A percentile compares a stretch with the other conserved stretches of the same genome.
Evolutionary conservation across 2,797 vertebrate species (phyloP).

Genomic region (Propithecus perrieri): DNA sequence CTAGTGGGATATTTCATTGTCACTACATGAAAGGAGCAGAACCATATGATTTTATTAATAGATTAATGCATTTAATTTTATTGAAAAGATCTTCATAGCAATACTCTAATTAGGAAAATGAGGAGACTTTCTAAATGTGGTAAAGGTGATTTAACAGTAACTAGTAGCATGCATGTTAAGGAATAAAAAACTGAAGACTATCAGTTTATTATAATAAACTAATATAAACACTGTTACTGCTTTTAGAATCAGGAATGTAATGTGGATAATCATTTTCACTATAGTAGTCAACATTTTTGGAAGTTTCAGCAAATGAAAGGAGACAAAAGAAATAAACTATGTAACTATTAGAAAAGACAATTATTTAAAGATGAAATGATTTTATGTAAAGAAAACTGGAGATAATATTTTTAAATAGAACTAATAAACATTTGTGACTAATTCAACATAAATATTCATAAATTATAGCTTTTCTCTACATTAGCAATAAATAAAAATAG

Average conservation of each 20-base stretch:
- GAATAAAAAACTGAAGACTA: not conserved
- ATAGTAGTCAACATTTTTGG: not conserved
- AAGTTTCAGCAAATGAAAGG: slow-evolving; percentile 17
- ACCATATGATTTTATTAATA: not conserved
- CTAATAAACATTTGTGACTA: not conserved
- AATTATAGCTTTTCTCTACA: not conserved
- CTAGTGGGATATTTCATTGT: not conserved
- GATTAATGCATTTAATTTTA: not conserved
- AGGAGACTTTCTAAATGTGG: not conserved
- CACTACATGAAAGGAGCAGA: not conserved
- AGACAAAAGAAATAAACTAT: not conserved
- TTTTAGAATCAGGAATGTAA: not conserved
- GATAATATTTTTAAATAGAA: not conserved
- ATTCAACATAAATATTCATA: not conserved
- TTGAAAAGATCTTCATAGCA: not conserved
- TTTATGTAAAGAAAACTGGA: not conserved
- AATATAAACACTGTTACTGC: not conserved
- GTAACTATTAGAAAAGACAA: not conserved
- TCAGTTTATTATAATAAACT: not conserved
- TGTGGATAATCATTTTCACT: not conserved
- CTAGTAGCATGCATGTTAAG: not conserved
- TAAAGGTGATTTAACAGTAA: not conserved
- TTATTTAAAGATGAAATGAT: not conserved
- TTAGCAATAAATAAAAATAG: not conserved
- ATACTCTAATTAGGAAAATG: not conserved